phyloP scores from a whole-genome alignment of 2,888 invertebrate species.

The Tinea trinotella region DNA sequence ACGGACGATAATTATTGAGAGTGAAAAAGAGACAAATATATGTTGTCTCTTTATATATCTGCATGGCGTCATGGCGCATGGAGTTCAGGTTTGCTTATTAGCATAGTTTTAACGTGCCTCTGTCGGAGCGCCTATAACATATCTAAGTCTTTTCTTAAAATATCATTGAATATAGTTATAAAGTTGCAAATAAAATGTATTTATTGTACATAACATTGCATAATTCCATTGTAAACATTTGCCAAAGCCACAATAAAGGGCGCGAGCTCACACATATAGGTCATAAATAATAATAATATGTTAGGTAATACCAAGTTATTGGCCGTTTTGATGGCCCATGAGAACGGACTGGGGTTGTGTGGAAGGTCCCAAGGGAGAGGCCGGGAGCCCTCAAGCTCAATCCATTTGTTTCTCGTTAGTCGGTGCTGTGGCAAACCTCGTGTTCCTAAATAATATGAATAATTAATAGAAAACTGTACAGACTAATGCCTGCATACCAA shows the following conservation, averaged over 20 bases:
- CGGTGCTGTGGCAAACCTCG: slow-evolving; percentile 25
- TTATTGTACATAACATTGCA: background rate
- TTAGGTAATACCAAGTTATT: slow-evolving; percentile 4
- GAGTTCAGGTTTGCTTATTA: too few species aligned
- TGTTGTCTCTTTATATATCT: too few species aligned
- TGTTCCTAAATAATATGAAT: slow-evolving; percentile 46
- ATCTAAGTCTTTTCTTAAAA: too few species aligned
- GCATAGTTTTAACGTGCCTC: too few species aligned
- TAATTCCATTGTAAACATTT: background rate
- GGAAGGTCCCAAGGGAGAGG: slow-evolving; percentile 9
- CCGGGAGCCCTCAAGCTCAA: slow-evolving; percentile 18
- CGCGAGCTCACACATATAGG: slow-evolving; percentile 1
- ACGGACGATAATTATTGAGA: too few species aligned
- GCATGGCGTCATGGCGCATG: too few species aligned
- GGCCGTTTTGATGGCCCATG: slow-evolving; percentile 10
- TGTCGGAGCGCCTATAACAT: too few species aligned
- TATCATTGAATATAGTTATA: too few species aligned
- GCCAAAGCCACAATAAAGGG: background rate
- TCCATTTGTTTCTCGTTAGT: slow-evolving; percentile 44
- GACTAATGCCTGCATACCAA: slow-evolving; percentile 16
- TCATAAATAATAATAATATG: slow-evolving; percentile 13
- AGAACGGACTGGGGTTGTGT: slow-evolving; percentile 3
- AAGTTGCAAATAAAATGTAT: background rate
- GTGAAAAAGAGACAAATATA: too few species aligned
- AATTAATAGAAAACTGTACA: slow-evolving; percentile 32